A percentile compares a stretch with the other conserved stretches of the same genome.
Evolutionary conservation across 2,888 invertebrate genomes (phyloP).

Genomic region (Pachydiplax longipennis): DNA sequence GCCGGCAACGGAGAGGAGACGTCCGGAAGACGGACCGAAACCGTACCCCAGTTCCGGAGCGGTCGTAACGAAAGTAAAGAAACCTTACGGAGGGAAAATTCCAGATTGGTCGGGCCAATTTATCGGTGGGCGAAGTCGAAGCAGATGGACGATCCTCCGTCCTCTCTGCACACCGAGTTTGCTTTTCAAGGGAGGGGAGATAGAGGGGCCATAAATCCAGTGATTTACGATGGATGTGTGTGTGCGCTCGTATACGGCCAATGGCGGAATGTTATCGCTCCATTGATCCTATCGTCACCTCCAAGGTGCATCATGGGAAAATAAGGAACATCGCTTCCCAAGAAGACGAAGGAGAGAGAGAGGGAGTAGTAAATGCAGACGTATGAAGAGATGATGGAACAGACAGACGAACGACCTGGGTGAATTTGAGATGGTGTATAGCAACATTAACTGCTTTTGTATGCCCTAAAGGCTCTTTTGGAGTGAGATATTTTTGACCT

Average conservation of each 20-base stretch:
- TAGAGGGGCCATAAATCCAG: neutral
- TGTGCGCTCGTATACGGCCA: neutral
- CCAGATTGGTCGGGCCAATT: no score
- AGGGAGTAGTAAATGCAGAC: neutral
- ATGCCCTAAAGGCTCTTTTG: no score
- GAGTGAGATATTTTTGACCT: no score
- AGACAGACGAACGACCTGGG: no score
- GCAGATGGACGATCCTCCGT: constrained; percentile 43
- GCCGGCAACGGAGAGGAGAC: no score
- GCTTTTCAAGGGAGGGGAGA: constrained; percentile 4
- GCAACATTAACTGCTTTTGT: no score
- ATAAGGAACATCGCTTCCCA: constrained; percentile 3
- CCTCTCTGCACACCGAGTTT: constrained; percentile 11
- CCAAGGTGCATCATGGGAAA: neutral
- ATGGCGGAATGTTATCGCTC: constrained; percentile 24
- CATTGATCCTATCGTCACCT: neutral
- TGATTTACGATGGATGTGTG: constrained; percentile 8
- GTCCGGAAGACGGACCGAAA: no score
- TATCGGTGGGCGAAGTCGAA: neutral
- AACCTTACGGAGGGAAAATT: no score
- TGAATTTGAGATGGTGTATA: no score
- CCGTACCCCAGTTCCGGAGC: no score
- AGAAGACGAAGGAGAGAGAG: constrained; percentile 33
- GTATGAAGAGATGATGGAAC: constrained; percentile 34
- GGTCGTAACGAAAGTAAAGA: no score